Evolutionary conservation across 2,797 vertebrate genomes (phyloP).

Genomic region (Tapirus indicus): DNA sequence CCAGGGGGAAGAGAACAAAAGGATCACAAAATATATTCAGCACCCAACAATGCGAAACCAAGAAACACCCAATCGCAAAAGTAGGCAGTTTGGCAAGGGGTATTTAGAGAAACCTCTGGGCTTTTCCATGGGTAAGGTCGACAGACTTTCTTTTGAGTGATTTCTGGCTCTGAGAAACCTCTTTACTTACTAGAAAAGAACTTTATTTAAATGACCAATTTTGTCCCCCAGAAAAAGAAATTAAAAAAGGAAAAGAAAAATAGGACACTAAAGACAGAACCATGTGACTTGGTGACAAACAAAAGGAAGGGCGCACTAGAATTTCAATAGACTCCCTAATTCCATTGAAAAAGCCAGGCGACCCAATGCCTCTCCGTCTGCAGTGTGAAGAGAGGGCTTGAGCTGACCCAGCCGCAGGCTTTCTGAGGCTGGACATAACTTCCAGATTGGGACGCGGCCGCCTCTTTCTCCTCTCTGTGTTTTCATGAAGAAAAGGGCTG

Average conservation of each 20-base stretch:
- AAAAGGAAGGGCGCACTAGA: conserved; percentile 62
- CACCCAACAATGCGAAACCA: conserved; percentile 67
- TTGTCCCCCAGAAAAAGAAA: conserved; percentile 64
- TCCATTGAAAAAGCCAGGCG: conserved; percentile 58
- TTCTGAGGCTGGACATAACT: neutral
- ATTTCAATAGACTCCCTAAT: conserved; percentile 74
- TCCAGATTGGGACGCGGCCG: neutral
- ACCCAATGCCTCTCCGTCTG: neutral
- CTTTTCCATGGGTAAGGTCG: conserved; percentile 57
- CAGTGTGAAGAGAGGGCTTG: neutral
- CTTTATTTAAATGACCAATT: conserved; percentile 79
- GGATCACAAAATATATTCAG: conserved; percentile 68
- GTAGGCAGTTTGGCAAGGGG: conserved; percentile 76
- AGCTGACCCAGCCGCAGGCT: neutral
- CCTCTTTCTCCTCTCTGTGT: conserved; percentile 5
- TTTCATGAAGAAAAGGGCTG: conserved; percentile 43
- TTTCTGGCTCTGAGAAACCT: conserved; percentile 80
- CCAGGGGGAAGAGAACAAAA: conserved; percentile 73
- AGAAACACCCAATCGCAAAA: conserved; percentile 55
- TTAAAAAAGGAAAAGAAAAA: conserved; percentile 65
- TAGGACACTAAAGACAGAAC: conserved; percentile 71
- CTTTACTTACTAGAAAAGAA: conserved; percentile 78
- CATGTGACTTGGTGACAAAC: conserved; percentile 72
- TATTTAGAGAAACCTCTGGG: conserved; percentile 70
- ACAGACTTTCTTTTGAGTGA: conserved; percentile 80